Evolutionary conservation across 1,140 invertebrate species (phyloP), one percentile per base, ranked within the genome.

Genomic region (Holotrichia oblita): DNA sequence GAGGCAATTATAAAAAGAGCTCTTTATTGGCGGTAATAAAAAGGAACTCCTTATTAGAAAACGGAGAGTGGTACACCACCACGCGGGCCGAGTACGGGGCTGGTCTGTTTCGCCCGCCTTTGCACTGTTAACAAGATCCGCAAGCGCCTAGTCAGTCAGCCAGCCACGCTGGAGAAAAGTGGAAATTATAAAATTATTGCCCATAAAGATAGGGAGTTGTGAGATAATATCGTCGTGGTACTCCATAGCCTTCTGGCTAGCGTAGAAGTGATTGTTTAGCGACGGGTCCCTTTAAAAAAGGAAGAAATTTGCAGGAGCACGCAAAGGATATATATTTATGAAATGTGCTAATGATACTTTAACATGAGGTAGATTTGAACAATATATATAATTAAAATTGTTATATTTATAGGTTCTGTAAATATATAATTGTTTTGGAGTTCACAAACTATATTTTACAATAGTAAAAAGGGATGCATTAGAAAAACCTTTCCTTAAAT

Each of bases 1-100:
- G 20, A 69, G 12, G 61, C 61, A 69, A 69, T 69, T 69, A 69
- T 69, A 69, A 69, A 69, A 69, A 69, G 61, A 69, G 61, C 22
- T 69, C 61, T 69, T 69, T 69, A 69, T 69, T 69, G 27, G 61
- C 61, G 61, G 61, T 69, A 69, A 69, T 69, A 69, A 69, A 69
- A 69, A 69, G 61, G 22, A 69, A 69, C 61, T 69, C 61, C 61
- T 69, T 27, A 69, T 69, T 69, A 69, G 61, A 69, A 69, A 69
- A 8, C 61, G 61, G 17, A 69, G 61, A 69, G 61, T 34, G 27
- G 27, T 34, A 24, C 61, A 48, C 22, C 61, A 55, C 48, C 48
- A 17, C 6, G 48, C 48, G 48, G 48, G n/a, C 48, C 27, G 27
- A 34, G 27, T 34, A 4, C 27, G 27, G 27, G 27, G 27, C 27